Conservation (phyloP, 2,797 vertebrate genomes). For the Syngnathus rostellatus region DNA sequence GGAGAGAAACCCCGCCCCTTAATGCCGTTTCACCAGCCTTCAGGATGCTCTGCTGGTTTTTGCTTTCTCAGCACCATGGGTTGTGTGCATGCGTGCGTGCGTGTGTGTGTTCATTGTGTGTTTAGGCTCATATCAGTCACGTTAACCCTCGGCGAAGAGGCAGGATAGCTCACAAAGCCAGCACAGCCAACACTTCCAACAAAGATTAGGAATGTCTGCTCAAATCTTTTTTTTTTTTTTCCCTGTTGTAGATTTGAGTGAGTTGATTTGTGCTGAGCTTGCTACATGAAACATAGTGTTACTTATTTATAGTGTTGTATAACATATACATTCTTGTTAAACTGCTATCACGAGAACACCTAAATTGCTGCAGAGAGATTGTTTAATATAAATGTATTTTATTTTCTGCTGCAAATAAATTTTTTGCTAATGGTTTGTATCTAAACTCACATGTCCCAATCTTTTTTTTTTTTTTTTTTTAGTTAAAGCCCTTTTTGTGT, state of each 20-base stretch:
- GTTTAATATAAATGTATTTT: constrained; percentile 3
- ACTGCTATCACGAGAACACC: constrained; percentile 6
- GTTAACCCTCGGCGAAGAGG: constrained; percentile 47
- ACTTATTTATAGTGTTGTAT: constrained; percentile 53
- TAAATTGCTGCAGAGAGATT: neutral
- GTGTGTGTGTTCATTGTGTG: constrained; percentile 30
- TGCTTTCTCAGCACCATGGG: constrained; percentile 37
- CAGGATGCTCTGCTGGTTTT: constrained; percentile 52
- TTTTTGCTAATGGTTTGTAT: constrained; percentile 14
- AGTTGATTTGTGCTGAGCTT: constrained; percentile 27
- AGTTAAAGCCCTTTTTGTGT: constrained; percentile 10
- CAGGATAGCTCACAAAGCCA: constrained; percentile 51
- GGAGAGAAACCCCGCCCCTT: constrained; percentile 28
- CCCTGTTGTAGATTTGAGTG: constrained; percentile 21
- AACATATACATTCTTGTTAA: constrained; percentile 34
- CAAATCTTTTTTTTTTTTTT: constrained; percentile 27
- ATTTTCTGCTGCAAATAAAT: constrained; percentile 8
- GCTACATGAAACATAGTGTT: constrained; percentile 10
- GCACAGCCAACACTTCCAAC: constrained; percentile 41
- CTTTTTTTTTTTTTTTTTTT: neutral
- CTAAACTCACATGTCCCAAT: constrained; percentile 20
- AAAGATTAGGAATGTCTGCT: constrained; percentile 32
- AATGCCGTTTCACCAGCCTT: constrained; percentile 38
- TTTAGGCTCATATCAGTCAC: constrained; percentile 51
- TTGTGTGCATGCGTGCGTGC: constrained; percentile 16